phyloP scores from a whole-genome alignment of 2,797 vertebrate species.

The Clarias laeviceps region DNA sequence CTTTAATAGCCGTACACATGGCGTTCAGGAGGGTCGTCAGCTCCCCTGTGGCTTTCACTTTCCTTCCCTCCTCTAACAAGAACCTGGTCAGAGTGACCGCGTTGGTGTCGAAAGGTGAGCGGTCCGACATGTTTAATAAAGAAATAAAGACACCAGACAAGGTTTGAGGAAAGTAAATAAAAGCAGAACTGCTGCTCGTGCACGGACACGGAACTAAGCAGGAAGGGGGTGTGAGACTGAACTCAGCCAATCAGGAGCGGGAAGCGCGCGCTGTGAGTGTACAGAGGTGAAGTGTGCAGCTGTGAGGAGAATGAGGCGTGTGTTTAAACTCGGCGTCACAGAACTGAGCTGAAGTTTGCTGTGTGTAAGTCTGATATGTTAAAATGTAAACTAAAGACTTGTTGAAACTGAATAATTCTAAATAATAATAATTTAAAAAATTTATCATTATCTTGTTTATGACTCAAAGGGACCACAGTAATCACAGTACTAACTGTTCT shows the following conservation, averaged over 20 bases:
- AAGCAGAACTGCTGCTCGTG: neutral
- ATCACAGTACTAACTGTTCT: no score
- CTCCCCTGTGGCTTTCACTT: conserved; percentile 86
- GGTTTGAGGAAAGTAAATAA: neutral
- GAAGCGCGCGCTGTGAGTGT: no score
- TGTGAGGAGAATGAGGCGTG: no score
- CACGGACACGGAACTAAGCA: conserved; percentile 21
- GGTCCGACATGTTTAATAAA: conserved; percentile 80
- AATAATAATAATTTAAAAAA: neutral
- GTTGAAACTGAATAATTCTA: neutral
- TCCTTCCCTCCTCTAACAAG: conserved; percentile 88
- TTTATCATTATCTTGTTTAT: neutral
- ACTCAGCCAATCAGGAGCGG: conserved; percentile 9
- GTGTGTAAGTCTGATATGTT: neutral
- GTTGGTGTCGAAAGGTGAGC: conserved; percentile 86
- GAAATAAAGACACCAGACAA: neutral
- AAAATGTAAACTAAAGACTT: neutral
- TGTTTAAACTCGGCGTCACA: neutral
- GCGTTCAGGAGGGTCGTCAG: conserved; percentile 90
- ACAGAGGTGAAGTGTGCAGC: no score
- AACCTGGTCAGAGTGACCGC: conserved; percentile 92
- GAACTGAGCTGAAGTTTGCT: neutral
- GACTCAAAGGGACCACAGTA: neutral
- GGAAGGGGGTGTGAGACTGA: neutral
- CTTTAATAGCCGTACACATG: conserved; percentile 89